Base-by-base conservation (phyloP, 2,888 invertebrate genomes). In the Eudasyphora cyanicolor region DNA sequence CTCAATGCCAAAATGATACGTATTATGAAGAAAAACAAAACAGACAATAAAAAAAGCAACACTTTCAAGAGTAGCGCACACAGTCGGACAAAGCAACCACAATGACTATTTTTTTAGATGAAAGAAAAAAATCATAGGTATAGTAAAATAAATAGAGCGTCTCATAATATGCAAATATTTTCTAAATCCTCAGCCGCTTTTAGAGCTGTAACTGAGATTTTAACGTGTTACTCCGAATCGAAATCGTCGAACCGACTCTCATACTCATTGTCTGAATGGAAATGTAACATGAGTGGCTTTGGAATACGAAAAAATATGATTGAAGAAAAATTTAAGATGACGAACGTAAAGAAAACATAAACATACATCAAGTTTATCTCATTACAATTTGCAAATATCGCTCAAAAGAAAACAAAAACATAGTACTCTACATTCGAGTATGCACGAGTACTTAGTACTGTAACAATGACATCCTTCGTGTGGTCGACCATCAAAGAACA, bases 221-320 rank as follows among this genome's bases (percentile, higher is more conserved):
- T 14, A 45, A 45, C 45, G n/a, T n/a, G 45, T n/a, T 45, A n/a
- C 7, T 8, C 45, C 45, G n/a, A n/a, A n/a, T n/a, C n/a, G n/a
- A n/a, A n/a, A n/a, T n/a, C n/a, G 14, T 14, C 38, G 14, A 12
- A 38, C n/a, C 45, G n/a, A 45, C n/a, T 45, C 2, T n/a, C 45
- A 45, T 45, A 45, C 51, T n/a, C n/a, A 57, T 71, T 82, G 64
- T 19, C 60, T 74, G 70, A n/a, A 32, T 73, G 2, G 27, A 78
- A 76, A 71, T 49, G 79, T 73, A 79, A 82, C 76, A 73, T 45
- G 67, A 82, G 76, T 42, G 27, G 2, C 35, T 64, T 60, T 38
- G 71, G 54, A 10, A 38, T 60, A 24, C 24, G 27, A 75, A 74
- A 64, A n/a, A 7, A 19, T 6, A 64, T 45, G n/a, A 45, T 45